These are phyloP conservation scores for Shinisaurus crocodilurus DNA, from an alignment of 2,113 vertebrate genomes.

Conservation along the genomic window DNA sequence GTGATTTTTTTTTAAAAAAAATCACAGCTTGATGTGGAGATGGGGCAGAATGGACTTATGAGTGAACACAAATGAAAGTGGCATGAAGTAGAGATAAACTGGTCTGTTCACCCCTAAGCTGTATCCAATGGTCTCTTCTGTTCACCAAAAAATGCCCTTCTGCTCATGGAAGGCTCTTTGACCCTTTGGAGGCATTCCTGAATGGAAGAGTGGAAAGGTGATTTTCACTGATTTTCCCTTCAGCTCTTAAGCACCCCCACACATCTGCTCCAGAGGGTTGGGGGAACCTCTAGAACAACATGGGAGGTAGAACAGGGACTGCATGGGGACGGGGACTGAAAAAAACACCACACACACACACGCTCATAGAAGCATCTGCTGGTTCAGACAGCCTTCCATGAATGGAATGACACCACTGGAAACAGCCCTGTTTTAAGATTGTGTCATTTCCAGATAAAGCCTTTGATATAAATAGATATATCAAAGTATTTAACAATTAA, in stretches of 20 bases:
- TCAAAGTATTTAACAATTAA: neutral
- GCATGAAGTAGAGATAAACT: neutral
- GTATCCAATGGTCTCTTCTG: neutral
- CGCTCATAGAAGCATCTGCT: neutral
- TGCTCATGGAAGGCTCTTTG: neutral
- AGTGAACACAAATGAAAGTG: neutral
- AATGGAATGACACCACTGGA: neutral
- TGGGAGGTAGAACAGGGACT: neutral
- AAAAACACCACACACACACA: too few relatives aligned
- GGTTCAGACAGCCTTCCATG: neutral
- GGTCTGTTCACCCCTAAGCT: neutral
- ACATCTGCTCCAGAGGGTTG: neutral
- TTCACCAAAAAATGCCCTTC: neutral
- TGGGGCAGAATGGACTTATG: too few relatives aligned
- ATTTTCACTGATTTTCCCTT: neutral
- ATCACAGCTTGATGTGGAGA: too few relatives aligned
- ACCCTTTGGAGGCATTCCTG: neutral
- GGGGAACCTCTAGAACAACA: neutral
- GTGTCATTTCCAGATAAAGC: neutral
- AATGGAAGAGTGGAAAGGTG: neutral
- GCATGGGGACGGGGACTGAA: neutral
- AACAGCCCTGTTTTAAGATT: neutral
- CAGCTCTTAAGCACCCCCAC: neutral
- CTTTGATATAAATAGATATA: neutral
- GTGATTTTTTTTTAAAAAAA: too few relatives aligned